Evolutionary conservation across 2,113 vertebrate species (phyloP), one percentile per base, ranked within the genome.

Genomic region (Phoxinus phoxinus): DNA sequence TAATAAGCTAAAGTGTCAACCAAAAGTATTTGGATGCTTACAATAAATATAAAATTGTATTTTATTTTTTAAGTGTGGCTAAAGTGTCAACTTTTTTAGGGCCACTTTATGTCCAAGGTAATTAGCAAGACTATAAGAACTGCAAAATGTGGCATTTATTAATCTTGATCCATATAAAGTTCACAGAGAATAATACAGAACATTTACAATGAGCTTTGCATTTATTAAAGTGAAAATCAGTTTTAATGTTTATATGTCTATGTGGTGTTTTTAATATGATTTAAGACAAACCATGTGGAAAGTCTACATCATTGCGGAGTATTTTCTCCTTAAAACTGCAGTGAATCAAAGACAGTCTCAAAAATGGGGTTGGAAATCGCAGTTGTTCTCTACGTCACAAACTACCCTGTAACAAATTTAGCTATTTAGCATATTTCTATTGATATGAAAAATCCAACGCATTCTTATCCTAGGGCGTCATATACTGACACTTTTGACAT

Each of bases 101-200:
- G 23, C 3, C 11, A 27, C 23, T 41, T 32, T 65, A 30, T 30
- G 27, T 23, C 19, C 27, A 77, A 35, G 48, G 74, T 23, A 21
- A 48, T 48, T 48, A 13, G 8, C 3, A 32, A 77, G 17, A 77
- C 46, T 53, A 51, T 51, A 10, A 46, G 11, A 46, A 46, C 17
- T 77, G 27, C 4, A 35, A 32, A 61, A 44, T 61, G 23, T 46
- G 25, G 61, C 48, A 63, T 84, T 84, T 51, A 32, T 84, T 77
- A 73, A 80, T 27, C 12, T 23, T 21, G 35, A 48, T 53, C 8
- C 4, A 19, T 21, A 71, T 35, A n/a, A 32, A 77, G 41, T 21
- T 65, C 21, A 32, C 10, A 10, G 2, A 32, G 48, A 56, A 56
- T 19, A 51, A 51, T 53, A 53, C 51, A 53, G 17, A 37, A 71